Percentiles rank a stretch among this genome's conserved stretches.
These are phyloP conservation scores for Apocheima hispidaria DNA, from an alignment of 2,888 invertebrate genomes.

Conservation along the genomic window DNA sequence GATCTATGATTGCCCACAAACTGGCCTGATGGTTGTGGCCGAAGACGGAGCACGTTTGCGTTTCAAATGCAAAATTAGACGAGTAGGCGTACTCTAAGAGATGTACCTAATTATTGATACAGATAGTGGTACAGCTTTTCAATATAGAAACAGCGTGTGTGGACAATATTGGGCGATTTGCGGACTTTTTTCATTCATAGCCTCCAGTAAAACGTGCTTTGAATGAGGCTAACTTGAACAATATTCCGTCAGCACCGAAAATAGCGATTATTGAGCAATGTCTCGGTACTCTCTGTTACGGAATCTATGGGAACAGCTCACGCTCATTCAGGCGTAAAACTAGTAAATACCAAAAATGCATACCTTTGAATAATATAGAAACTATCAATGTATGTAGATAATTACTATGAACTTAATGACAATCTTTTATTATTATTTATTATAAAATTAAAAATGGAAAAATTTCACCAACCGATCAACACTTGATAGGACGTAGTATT, in stretches of 20 bases:
- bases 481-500: too few relatives aligned
- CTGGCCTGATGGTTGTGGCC: too few relatives aligned
- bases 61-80: background rate
- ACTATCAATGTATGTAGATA: background rate
- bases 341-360: background rate
- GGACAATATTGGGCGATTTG: background rate
- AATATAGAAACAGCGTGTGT: background rate
- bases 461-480: too few relatives aligned
- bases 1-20: too few relatives aligned
- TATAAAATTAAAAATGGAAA: too few relatives aligned
- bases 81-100: slow-evolving; percentile 9
- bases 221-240: slow-evolving; percentile 33
- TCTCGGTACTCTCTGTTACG: slow-evolving; percentile 17
- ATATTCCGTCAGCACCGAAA: slow-evolving; percentile 72
- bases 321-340: slow-evolving; percentile 6
- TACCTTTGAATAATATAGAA: background rate
- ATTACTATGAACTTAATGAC: background rate
- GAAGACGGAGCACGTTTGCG: too few relatives aligned
- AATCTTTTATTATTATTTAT: too few relatives aligned
- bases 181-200: slow-evolving; percentile 7
- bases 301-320: slow-evolving; percentile 9
- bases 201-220: slow-evolving; percentile 22
- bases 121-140: too few relatives aligned
- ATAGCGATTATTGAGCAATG: slow-evolving; percentile 69
- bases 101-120: background rate